Conservation (phyloP, 2,113 vertebrate genomes). For the Uria lomvia region DNA sequence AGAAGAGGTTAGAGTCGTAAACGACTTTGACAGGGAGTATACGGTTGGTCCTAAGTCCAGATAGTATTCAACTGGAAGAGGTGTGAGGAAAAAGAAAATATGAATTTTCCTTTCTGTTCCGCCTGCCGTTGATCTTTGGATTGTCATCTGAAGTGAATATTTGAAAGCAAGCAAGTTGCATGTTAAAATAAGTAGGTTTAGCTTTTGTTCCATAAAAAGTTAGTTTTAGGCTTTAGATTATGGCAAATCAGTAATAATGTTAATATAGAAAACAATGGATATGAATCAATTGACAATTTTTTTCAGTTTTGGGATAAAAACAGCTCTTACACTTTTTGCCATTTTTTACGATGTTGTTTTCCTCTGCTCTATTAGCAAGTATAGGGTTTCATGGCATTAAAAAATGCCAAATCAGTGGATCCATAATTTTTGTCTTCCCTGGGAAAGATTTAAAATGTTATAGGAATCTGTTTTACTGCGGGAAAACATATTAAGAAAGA, state of each 20-base stretch:
- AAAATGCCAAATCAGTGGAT: not conserved
- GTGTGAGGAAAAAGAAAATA: not conserved
- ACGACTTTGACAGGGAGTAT: not conserved
- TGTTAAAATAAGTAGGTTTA: not conserved
- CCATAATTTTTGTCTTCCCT: not conserved
- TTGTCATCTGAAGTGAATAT: not conserved
- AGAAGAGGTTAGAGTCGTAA: not conserved
- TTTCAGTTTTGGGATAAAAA: not conserved
- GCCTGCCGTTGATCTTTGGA: not conserved
- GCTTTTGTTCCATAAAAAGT: not conserved
- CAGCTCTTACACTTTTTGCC: not conserved
- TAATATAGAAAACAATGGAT: not conserved
- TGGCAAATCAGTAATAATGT: not conserved
- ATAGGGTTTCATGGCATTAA: not conserved
- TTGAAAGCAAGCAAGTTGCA: not conserved
- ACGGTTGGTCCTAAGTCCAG: not conserved
- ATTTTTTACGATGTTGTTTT: not conserved
- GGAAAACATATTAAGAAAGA: not conserved
- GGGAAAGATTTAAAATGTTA: not conserved
- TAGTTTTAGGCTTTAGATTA: not conserved
- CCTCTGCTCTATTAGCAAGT: not conserved
- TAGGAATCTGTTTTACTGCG: not conserved
- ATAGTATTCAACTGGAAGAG: not conserved
- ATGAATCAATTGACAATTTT: not conserved
- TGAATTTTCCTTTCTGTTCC: not conserved